Evolutionary conservation across 2,113 vertebrate species (phyloP).

Genomic region (Leptodactylus fuscus): DNA sequence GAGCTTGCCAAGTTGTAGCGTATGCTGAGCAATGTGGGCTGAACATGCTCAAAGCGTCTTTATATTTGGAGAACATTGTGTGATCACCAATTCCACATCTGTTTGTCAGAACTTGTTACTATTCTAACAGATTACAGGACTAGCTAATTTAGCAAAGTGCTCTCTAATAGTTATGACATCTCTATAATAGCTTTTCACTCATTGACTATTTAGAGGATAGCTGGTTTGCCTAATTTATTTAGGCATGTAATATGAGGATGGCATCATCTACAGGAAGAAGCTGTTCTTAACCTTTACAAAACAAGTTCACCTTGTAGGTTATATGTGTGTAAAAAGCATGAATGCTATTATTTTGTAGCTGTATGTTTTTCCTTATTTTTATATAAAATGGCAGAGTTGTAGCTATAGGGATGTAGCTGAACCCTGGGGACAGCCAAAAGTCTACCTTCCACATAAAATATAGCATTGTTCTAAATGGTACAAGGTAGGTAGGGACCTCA

Average conservation of each 20-base stretch:
- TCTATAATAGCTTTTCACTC: background rate
- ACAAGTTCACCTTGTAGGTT: background rate
- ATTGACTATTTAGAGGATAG: background rate
- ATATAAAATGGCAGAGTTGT: background rate
- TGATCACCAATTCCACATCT: constrained; percentile 49
- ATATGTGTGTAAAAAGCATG: background rate
- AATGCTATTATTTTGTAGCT: background rate
- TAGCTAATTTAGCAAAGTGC: constrained; percentile 2
- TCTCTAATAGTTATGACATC: constrained; percentile 12
- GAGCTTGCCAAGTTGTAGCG: constrained; percentile 27
- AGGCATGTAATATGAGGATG: background rate
- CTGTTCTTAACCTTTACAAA: background rate
- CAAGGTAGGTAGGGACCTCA: no score
- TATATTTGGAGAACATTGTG: constrained; percentile 44
- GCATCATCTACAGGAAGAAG: background rate
- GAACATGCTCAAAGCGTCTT: constrained; percentile 29
- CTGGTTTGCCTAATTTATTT: background rate
- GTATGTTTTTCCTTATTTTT: background rate
- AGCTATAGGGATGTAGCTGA: no score
- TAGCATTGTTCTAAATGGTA: no score
- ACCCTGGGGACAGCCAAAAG: no score
- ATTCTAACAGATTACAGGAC: constrained; percentile 19
- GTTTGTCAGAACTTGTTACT: constrained; percentile 43
- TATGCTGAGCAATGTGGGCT: constrained; percentile 1
- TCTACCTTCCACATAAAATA: no score